phyloP scores from a whole-genome alignment of 37 sponge, comb jelly and placozoan species.

The Mnemiopsis leidyi region DNA sequence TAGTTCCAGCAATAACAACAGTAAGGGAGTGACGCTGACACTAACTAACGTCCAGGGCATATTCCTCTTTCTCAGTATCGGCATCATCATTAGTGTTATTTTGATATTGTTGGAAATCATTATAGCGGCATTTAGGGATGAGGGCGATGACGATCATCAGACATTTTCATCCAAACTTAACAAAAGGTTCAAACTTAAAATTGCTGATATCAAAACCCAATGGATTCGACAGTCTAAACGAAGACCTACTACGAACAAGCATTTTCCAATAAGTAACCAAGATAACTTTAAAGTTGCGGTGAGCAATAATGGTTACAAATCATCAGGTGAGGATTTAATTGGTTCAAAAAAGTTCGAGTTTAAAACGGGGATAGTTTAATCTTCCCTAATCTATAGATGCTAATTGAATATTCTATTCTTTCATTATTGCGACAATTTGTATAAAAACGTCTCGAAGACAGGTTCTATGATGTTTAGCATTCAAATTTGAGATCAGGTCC shows the following conservation, averaged over 20 bases:
- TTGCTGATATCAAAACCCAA: neutral
- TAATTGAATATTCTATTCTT: too few species aligned
- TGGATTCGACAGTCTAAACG: neutral
- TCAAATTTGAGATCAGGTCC: too few species aligned
- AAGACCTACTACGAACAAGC: neutral
- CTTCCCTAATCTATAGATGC: too few species aligned
- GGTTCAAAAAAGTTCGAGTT: too few species aligned
- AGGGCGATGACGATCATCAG: neutral
- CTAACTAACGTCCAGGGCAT: neutral
- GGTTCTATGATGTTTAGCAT: too few species aligned
- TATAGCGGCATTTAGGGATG: neutral
- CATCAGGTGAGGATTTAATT: too few species aligned
- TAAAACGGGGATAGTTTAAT: too few species aligned
- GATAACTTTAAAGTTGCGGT: too few species aligned
- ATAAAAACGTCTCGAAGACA: too few species aligned
- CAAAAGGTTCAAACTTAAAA: neutral
- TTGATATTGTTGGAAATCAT: neutral
- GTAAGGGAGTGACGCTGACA: neutral
- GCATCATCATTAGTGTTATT: neutral
- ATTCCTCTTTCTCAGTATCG: neutral
- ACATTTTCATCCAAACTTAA: neutral
- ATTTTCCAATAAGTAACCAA: neutral
- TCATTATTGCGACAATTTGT: too few species aligned
- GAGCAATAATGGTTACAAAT: too few species aligned
- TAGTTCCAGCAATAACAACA: too few species aligned